Evolutionary conservation across 1,140 invertebrate genomes (phyloP), one percentile per base, ranked within the genome.

Genomic region (Potamilus streckersoni): DNA sequence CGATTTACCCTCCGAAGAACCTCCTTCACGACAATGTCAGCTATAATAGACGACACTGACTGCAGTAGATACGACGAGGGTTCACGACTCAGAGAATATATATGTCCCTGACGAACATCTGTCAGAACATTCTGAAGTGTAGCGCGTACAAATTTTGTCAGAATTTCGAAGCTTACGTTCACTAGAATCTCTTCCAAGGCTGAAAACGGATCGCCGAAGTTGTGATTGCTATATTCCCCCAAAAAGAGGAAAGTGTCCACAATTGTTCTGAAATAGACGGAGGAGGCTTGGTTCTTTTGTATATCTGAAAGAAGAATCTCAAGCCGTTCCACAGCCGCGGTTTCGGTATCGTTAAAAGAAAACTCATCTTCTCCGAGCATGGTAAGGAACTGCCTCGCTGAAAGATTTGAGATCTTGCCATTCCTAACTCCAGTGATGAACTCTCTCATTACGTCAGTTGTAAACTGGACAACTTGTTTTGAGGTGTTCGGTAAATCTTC

Each of bases 41-140:
- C 75, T 55, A 77, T 77, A 16, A 77, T 69, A 55, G 75, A 77
- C n/a, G 75, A 71, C 17, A 71, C 75, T 27, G 70, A 77, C 49
- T 66, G 56, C 38, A 77, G 56, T 17, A 77, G 70, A 63, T 72
- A 72, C 17, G 58, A 49, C 62, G 75, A 77, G 5, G 70, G 63
- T 23, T 65, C 17, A 27, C 38, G 67, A 17, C 69, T 38, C 38
- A 16, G 14, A 23, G 73, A 15, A 20, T 23, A 58, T 38, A 17
- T 61, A 56, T 63, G 60, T 20, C 68, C 75, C 1, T 65, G 56
- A 20, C 65, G 61, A 23, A 77, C 73, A 27, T 70, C 75, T 55
- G 73, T 69, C 58, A 77, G 38, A 31, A 77, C 73, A n/a, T 58
- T 77, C 23, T 77, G 75, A 8, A 77, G 17, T 1, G 75, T 77